Evolutionary conservation across 1,140 invertebrate genomes (phyloP).

Genomic region (Drosophila subobscura): DNA sequence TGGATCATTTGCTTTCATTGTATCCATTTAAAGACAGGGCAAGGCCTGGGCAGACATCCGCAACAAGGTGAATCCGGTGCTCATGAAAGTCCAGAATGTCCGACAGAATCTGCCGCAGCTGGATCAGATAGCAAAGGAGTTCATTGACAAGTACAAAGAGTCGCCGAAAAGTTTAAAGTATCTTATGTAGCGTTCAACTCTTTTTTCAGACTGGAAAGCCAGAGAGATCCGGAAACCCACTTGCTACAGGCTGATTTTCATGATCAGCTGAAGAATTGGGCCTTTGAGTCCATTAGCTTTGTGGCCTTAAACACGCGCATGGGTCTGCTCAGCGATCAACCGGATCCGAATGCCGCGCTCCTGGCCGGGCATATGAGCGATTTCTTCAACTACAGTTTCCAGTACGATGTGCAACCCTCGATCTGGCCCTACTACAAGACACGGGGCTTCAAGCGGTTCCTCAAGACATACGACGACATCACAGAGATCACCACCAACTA

Average conservation of each 20-base stretch:
- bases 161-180: background rate
- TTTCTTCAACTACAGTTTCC: conserved; percentile 84
- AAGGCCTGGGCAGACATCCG: conserved; percentile 66
- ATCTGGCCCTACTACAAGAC: conserved; percentile 87
- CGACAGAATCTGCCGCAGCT: conserved; percentile 60
- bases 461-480: conserved; percentile 83
- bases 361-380: conserved; percentile 86
- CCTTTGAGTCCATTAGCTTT: conserved; percentile 88
- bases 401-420: conserved; percentile 87
- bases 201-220: conserved; percentile 84
- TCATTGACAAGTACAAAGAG: conserved; percentile 54
- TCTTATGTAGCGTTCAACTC: background rate
- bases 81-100: conserved; percentile 74
- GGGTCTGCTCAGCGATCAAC: conserved; percentile 84
- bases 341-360: conserved; percentile 82
- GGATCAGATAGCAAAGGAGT: conserved; percentile 67
- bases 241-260: conserved; percentile 86
- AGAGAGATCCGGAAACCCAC: conserved; percentile 84
- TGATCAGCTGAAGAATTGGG: conserved; percentile 88
- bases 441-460: conserved; percentile 85
- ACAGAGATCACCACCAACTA: conserved; percentile 65
- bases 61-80: conserved; percentile 72
- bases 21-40: conserved; percentile 46
- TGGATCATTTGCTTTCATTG: background rate
- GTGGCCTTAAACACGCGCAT: conserved; percentile 86